Percentiles rank a stretch among this genome's conserved stretches.
Evolutionary conservation across 2,797 vertebrate genomes (phyloP).

Genomic region (Phrynocephalus vlangalii): DNA sequence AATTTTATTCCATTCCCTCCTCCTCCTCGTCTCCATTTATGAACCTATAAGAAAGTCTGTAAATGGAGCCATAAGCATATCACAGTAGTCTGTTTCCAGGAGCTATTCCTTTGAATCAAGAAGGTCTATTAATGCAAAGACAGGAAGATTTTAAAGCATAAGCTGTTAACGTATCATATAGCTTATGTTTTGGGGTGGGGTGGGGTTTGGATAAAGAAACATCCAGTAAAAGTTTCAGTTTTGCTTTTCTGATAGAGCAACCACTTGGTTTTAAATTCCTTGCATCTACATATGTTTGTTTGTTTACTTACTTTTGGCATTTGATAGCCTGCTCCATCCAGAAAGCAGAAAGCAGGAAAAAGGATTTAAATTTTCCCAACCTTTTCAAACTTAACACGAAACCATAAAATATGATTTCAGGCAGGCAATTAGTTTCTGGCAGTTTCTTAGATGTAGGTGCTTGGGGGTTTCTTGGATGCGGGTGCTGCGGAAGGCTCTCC

Average conservation of each 20-base stretch:
- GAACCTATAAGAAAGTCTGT: slow-evolving; percentile 89
- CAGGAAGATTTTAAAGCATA: slow-evolving; percentile 54
- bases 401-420: neutral
- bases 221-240: neutral
- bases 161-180: slow-evolving; percentile 35
- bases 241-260: neutral
- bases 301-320: neutral
- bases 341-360: neutral
- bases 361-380: neutral
- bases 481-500: too few relatives aligned
- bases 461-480: neutral
- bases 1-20: slow-evolving; percentile 94
- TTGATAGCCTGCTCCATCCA: neutral
- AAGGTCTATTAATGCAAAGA: slow-evolving; percentile 70
- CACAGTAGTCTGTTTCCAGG: slow-evolving; percentile 79
- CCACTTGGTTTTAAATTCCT: neutral
- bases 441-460: neutral
- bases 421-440: neutral
- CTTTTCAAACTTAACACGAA: neutral
- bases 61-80: slow-evolving; percentile 83
- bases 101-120: slow-evolving; percentile 78
- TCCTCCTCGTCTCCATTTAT: slow-evolving; percentile 86
- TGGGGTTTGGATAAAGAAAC: neutral
- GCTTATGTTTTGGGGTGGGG: neutral
- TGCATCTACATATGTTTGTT: slow-evolving; percentile 32